These are phyloP conservation scores for Drosophila chauvacae DNA, from an alignment of 1,140 invertebrate genomes.

Conservation along the genomic window DNA sequence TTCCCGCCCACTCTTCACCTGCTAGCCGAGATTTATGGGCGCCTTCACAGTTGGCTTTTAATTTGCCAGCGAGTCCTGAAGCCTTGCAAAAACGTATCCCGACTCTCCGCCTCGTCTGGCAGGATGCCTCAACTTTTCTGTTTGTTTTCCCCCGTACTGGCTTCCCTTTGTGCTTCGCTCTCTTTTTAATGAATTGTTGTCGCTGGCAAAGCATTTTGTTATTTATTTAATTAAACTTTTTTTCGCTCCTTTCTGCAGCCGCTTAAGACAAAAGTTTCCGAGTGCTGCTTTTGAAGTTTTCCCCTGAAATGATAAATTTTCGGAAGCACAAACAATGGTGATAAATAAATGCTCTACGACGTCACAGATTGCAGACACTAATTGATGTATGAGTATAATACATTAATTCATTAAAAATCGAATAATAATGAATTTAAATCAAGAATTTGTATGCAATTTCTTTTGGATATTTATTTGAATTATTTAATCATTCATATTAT, in stretches of 20 bases:
- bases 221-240: conserved; percentile 79
- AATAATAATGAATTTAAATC: not conserved
- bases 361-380: conserved; percentile 5
- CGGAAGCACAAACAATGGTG: conserved; percentile 8
- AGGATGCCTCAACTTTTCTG: conserved; percentile 65
- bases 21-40: conserved; percentile 68
- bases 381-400: not conserved
- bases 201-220: conserved; percentile 75
- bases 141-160: conserved; percentile 43
- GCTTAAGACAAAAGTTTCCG: conserved; percentile 56
- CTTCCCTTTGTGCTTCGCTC: conserved; percentile 50
- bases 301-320: conserved; percentile 59
- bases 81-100: conserved; percentile 53
- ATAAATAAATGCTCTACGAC: conserved; percentile 7
- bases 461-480: not conserved
- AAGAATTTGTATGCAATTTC: not conserved
- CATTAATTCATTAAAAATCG: not conserved
- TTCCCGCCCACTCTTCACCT: conserved; percentile 16
- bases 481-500: not conserved
- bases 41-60: conserved; percentile 70
- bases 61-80: conserved; percentile 64
- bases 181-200: conserved; percentile 61
- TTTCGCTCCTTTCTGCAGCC: conserved; percentile 48
- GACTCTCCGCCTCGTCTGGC: conserved; percentile 38
- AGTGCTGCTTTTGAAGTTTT: conserved; percentile 60